phyloP scores from a whole-genome alignment of 2,888 invertebrate genomes.

The Spodoptera littoralis region DNA sequence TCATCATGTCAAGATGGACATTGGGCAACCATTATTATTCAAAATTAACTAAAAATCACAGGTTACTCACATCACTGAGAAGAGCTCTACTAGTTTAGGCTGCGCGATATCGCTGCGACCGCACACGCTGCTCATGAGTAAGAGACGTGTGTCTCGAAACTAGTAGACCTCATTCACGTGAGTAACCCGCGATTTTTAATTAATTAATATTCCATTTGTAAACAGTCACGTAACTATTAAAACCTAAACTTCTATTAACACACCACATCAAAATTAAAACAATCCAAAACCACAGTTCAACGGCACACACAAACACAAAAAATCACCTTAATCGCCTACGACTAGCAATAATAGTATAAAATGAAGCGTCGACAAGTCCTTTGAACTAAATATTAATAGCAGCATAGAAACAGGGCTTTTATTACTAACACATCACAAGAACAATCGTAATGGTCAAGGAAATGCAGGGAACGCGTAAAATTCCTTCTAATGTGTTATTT shows the following conservation, averaged over 20 bases:
- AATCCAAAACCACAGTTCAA: slow-evolving; percentile 10
- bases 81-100: too few species aligned
- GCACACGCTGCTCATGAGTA: too few species aligned
- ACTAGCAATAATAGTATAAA: slow-evolving; percentile 50
- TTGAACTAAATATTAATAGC: slow-evolving; percentile 75
- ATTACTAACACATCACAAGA: slow-evolving; percentile 71
- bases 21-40: too few species aligned
- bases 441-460: slow-evolving; percentile 72
- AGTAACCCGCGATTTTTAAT: too few species aligned
- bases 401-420: slow-evolving; percentile 62
- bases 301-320: slow-evolving; percentile 41
- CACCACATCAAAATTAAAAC: background rate
- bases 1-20: too few species aligned
- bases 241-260: background rate
- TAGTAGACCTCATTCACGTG: too few species aligned
- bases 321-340: slow-evolving; percentile 54
- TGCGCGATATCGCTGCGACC: too few species aligned
- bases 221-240: background rate
- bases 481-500: slow-evolving; percentile 61
- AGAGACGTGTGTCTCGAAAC: too few species aligned
- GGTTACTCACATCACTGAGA: too few species aligned
- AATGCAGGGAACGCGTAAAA: slow-evolving; percentile 70
- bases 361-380: slow-evolving; percentile 63
- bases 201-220: too few species aligned
- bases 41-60: too few species aligned